Evolutionary conservation across 1,140 invertebrate genomes (phyloP).

Genomic region (Mamestra configurata): DNA sequence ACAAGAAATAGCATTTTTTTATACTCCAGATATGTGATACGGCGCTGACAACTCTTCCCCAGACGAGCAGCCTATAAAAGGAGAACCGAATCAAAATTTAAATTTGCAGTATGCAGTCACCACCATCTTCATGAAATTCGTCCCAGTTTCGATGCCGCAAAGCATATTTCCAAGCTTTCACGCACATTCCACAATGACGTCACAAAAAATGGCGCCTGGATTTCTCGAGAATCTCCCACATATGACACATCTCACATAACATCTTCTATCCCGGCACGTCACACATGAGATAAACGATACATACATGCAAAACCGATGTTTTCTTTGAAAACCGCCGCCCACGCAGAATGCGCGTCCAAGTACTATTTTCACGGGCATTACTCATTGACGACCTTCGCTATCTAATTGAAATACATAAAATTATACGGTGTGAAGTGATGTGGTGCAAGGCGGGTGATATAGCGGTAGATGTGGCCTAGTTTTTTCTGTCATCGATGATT

Average conservation of each 20-base stretch:
- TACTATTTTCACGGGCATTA: constrained; percentile 44
- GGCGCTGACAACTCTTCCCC: no score
- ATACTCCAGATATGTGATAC: no score
- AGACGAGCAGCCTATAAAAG: no score
- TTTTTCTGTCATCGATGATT: not conserved
- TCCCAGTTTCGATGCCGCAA: no score
- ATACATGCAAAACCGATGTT: constrained; percentile 25
- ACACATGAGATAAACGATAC: constrained; percentile 7
- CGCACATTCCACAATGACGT: not conserved
- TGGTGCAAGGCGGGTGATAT: not conserved
- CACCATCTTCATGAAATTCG: no score
- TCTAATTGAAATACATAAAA: constrained; percentile 37
- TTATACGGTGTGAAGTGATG: not conserved
- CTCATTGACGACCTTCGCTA: constrained; percentile 14
- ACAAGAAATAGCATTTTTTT: no score
- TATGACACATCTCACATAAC: not conserved
- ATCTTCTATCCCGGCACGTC: not conserved
- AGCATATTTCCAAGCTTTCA: not conserved
- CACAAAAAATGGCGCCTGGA: constrained; percentile 27
- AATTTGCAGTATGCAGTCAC: no score
- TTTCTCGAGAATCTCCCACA: constrained; percentile 25
- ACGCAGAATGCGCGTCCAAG: not conserved
- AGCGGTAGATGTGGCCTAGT: not conserved
- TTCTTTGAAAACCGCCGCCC: constrained; percentile 16
- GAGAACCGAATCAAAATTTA: no score